Percentiles rank a stretch among this genome's conserved stretches.
Conservation (phyloP, 1,140 invertebrate species). For the Macrocentrus cingulum region DNA sequence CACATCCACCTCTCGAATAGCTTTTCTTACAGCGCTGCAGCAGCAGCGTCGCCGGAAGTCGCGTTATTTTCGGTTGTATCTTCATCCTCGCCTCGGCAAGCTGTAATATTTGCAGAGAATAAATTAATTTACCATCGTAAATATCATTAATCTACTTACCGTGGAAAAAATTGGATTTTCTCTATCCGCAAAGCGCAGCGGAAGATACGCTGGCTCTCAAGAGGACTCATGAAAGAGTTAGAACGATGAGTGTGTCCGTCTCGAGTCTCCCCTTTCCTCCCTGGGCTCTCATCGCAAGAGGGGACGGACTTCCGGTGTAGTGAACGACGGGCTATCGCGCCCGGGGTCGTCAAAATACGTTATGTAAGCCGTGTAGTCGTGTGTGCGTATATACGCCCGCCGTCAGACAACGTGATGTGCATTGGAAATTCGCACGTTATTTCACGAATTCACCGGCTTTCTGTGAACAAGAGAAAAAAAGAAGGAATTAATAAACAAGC, state of each 20-base stretch:
- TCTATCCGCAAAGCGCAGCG: too few relatives aligned
- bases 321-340: conserved; percentile 30
- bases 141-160: too few relatives aligned
- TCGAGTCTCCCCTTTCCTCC: too few relatives aligned
- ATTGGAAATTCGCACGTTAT: neutral
- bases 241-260: too few relatives aligned
- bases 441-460: neutral
- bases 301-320: conserved; percentile 35
- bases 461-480: too few relatives aligned
- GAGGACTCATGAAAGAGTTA: conserved; percentile 25
- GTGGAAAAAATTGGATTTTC: too few relatives aligned
- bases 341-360: conserved; percentile 40
- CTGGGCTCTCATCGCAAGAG: conserved; percentile 14
- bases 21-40: too few relatives aligned
- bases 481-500: too few relatives aligned
- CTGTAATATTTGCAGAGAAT: too few relatives aligned
- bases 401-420: neutral
- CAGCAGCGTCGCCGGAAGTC: conserved; percentile 3
- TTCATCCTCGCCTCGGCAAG: neutral
- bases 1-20: conserved; percentile 13
- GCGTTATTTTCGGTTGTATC: neutral
- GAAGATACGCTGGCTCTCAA: too few relatives aligned
- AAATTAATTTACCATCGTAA: too few relatives aligned
- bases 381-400: conserved; percentile 19
- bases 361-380: conserved; percentile 34